These are phyloP conservation scores for Seriola aureovittata DNA, from an alignment of 2,113 vertebrate genomes.

Conservation along the genomic window DNA sequence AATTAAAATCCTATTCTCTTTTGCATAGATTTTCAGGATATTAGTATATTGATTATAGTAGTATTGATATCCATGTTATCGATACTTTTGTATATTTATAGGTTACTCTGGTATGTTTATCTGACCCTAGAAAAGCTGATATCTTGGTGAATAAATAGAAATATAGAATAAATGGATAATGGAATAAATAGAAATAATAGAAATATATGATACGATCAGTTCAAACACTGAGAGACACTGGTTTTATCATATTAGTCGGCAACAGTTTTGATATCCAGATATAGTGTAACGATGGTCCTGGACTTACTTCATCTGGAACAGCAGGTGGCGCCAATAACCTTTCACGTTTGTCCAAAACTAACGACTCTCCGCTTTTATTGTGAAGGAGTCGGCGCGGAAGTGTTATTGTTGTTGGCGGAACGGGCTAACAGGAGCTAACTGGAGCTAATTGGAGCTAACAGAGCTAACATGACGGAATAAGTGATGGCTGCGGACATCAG, in stretches of 20 bases:
- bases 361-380: not conserved
- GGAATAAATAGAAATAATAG: too few relatives aligned
- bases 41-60: too few relatives aligned
- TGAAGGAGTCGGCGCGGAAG: constrained; percentile 5
- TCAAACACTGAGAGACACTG: not conserved
- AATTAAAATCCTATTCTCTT: too few relatives aligned
- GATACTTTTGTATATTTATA: too few relatives aligned
- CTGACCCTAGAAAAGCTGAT: too few relatives aligned
- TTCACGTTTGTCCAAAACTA: not conserved
- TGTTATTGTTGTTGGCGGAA: constrained; percentile 38
- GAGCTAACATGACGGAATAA: not conserved
- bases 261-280: not conserved
- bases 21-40: too few relatives aligned
- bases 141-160: too few relatives aligned
- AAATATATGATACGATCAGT: too few relatives aligned
- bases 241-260: not conserved
- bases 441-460: constrained; percentile 2
- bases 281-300: not conserved
- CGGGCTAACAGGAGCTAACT: not conserved
- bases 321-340: not conserved
- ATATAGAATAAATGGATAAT: too few relatives aligned
- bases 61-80: too few relatives aligned
- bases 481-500: constrained; percentile 1
- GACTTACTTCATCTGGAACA: not conserved
- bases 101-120: too few relatives aligned